A percentile compares a stretch with the other conserved stretches of the same genome.
phyloP scores from a whole-genome alignment of 2,888 invertebrate species.

The Melieria omissa region DNA sequence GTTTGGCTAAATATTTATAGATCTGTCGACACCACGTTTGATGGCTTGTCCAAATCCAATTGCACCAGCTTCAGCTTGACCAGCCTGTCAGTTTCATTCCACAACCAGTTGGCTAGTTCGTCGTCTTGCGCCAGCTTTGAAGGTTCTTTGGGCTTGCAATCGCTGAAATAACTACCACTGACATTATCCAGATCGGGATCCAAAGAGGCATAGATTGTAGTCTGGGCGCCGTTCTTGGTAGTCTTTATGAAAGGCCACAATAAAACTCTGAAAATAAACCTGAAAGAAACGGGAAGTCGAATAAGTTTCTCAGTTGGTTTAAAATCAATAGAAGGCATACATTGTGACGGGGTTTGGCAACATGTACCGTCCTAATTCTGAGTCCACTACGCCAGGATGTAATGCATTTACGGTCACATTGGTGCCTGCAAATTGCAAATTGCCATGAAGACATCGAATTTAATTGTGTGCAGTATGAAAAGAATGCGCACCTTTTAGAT shows the following conservation, averaged over 20 bases:
- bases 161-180: conserved; percentile 67
- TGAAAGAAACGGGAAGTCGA: not conserved
- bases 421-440: conserved; percentile 66
- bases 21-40: no score
- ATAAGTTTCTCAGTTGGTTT: not conserved
- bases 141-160: conserved; percentile 70
- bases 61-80: conserved; percentile 42
- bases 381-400: conserved; percentile 85
- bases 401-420: conserved; percentile 81
- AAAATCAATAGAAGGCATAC: not conserved
- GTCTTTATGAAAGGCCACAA: conserved; percentile 59
- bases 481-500: conserved; percentile 68
- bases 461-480: not conserved
- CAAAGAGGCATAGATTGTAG: conserved; percentile 59
- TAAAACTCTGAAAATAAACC: conserved; percentile 46
- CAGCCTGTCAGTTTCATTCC: conserved; percentile 68
- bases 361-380: conserved; percentile 79
- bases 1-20: no score
- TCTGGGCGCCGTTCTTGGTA: conserved; percentile 60
- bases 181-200: conserved; percentile 60
- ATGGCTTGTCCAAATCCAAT: not conserved
- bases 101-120: conserved; percentile 70
- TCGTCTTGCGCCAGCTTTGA: conserved; percentile 69
- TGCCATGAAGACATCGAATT: not conserved
- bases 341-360: conserved; percentile 29